Evolutionary conservation across 2,888 invertebrate genomes (phyloP), one percentile per base, ranked within the genome.

Genomic region (Noctua fimbriata): DNA sequence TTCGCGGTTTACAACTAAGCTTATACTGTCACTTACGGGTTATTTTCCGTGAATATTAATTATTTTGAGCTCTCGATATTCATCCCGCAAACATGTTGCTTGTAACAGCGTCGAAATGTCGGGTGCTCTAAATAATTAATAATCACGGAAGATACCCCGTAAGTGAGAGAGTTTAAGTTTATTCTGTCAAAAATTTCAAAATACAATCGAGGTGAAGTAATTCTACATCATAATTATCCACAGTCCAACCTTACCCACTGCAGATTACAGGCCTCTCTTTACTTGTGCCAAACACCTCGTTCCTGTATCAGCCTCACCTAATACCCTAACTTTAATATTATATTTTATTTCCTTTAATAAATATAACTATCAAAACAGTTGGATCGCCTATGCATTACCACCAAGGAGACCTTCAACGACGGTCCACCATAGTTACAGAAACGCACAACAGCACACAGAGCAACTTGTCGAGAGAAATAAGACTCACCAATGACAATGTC

Each of bases 401-500:
- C 14, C 74, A 81, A 65, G 69, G 67, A 28, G 74, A 77, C 0
- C 2, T 75, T 16, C 49, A 47, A 36, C 60, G 63, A 49, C 65
- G 32, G 1, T 76, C 83, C 6, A 81, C 73, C 32, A 24, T 82
- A 65, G 66, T 72, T 41, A 65, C 73, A 10, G 81, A 82, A 52
- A 65, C 47, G 18, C 70, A 52, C 52, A 24, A 24, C 52, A 52
- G 52, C 24, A 24, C 9, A 24, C 52, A 66, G 21, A 77, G 71
- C 9, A 79, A 74, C 18, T 36, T 72, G 24, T 55, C 67, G 28
- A 79, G 28, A 44, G 49, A 21, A 69, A 32, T 60, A 24, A 90
- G 89, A 80, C 85, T 85, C 10, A 88, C 88, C 1, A 87, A 92
- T 47, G 91, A 92, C 76, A 92, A 91, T 82, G 71, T 88, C 18